phyloP scores from a whole-genome alignment of 2,888 invertebrate species.

The Pecten maximus region DNA sequence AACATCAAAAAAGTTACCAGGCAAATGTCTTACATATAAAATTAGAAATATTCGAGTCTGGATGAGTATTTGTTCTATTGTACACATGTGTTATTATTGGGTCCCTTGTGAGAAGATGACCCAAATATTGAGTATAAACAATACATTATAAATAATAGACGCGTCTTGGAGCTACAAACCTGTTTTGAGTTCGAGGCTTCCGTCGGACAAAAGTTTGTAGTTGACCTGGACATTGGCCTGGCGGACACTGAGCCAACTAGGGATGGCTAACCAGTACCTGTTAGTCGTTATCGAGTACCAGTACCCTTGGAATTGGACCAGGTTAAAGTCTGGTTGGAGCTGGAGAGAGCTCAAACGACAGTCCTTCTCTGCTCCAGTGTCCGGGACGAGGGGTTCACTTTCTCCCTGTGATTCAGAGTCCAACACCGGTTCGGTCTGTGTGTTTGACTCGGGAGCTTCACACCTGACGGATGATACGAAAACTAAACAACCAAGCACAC shows the following conservation, averaged over 20 bases:
- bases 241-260: neutral
- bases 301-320: constrained; percentile 17
- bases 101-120: no score
- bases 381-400: neutral
- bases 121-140: no score
- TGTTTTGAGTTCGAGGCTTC: constrained; percentile 34
- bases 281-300: constrained; percentile 36
- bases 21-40: no score
- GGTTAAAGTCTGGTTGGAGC: constrained; percentile 39
- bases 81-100: no score
- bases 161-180: constrained; percentile 27
- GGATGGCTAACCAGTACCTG: neutral
- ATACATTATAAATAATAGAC: no score
- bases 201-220: neutral
- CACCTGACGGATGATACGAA: neutral
- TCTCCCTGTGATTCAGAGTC: neutral
- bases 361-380: neutral
- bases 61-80: no score
- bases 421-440: constrained; percentile 2
- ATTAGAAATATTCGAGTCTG: no score
- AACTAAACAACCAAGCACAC: neutral
- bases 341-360: constrained; percentile 21
- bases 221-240: constrained; percentile 39
- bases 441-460: neutral
- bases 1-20: no score